A percentile compares a stretch with the other conserved stretches of the same genome.
phyloP scores from a whole-genome alignment of 2,888 invertebrate species.

The Tinea trinotella region DNA sequence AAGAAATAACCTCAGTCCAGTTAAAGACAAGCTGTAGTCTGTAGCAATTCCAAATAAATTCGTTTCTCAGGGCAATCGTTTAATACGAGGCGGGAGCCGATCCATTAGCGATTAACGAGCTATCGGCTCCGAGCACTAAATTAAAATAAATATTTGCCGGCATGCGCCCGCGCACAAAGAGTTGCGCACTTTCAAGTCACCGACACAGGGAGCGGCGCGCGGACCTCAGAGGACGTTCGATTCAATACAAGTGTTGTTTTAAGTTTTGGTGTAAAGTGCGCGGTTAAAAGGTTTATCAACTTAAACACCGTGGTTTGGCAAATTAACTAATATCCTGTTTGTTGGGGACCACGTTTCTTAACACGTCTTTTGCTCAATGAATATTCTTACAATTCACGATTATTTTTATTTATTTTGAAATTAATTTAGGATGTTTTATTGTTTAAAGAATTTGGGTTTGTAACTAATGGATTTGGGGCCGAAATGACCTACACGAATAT shows the following conservation, averaged over 20 bases:
- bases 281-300: conserved; percentile 7
- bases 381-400: too few species aligned
- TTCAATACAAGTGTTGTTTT: conserved; percentile 11
- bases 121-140: conserved; percentile 61
- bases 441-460: too few species aligned
- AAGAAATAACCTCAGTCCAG: too few species aligned
- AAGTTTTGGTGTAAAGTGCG: conserved; percentile 10
- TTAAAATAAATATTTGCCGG: conserved; percentile 71
- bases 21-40: too few species aligned
- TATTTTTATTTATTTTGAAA: too few species aligned
- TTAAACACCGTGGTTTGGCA: background rate
- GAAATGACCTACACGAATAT: too few species aligned
- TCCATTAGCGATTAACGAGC: conserved; percentile 69
- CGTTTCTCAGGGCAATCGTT: background rate
- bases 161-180: conserved; percentile 51
- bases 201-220: conserved; percentile 69
- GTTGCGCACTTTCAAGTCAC: conserved; percentile 50
- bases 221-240: conserved; percentile 13
- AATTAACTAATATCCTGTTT: background rate
- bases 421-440: too few species aligned
- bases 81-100: conserved; percentile 40
- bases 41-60: background rate
- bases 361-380: too few species aligned
- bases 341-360: too few species aligned
- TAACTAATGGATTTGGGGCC: too few species aligned